Evolutionary conservation across 2,797 vertebrate genomes (phyloP).

Genomic region (Podargus strigoides): DNA sequence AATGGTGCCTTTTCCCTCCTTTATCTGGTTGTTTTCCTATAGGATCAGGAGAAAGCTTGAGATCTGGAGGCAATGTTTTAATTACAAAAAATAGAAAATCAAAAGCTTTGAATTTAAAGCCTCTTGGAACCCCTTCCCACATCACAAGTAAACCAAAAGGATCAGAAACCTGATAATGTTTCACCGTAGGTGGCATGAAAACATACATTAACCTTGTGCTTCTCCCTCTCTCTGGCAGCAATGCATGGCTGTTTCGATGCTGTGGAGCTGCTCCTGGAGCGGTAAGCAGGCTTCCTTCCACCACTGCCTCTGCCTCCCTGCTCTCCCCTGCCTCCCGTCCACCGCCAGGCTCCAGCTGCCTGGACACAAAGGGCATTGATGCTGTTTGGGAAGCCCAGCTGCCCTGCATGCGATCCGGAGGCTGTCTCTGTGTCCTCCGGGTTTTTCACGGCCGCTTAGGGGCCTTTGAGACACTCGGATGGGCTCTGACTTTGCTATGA

Average conservation of each 20-base stretch:
- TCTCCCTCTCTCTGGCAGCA: constrained; percentile 68
- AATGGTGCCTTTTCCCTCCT: not conserved
- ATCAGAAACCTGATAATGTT: not conserved
- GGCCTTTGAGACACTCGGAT: not conserved
- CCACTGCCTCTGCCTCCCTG: not conserved
- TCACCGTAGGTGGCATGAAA: fast-evolving
- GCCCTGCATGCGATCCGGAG: not conserved
- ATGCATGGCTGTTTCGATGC: constrained; percentile 88
- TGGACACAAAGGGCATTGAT: not conserved
- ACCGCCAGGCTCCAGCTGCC: not conserved
- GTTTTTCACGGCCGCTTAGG: not conserved
- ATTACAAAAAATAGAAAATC: not conserved
- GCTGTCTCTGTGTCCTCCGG: not conserved
- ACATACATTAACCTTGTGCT: not conserved
- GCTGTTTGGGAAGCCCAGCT: not conserved
- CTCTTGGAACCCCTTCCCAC: not conserved
- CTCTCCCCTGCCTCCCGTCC: not conserved
- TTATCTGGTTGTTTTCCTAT: not conserved
- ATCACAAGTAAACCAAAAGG: not conserved
- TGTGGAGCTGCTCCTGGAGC: constrained; percentile 81
- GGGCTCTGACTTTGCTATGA: not conserved
- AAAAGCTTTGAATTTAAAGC: not conserved
- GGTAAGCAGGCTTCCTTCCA: constrained; percentile 71
- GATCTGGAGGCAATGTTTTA: not conserved
- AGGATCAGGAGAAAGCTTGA: not conserved